Percentiles rank a stretch among this genome's conserved stretches.
phyloP scores from a whole-genome alignment of 2,113 vertebrate genomes.

The Himantopus leucocephalus region DNA sequence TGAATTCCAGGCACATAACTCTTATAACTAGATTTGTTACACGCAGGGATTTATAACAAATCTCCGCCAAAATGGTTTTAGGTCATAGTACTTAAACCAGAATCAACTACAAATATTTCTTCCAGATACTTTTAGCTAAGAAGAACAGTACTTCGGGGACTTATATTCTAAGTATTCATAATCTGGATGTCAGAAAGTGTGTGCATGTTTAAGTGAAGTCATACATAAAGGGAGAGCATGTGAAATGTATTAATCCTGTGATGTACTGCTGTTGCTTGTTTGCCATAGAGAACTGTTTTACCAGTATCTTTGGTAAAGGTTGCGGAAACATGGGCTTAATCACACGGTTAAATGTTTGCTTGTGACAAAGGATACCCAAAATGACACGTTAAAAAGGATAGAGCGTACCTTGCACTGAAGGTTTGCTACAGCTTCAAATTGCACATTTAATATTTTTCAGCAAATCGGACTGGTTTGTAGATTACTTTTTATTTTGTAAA shows the following conservation, averaged over 20 bases:
- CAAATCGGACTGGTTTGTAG: not conserved
- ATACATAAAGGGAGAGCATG: not conserved
- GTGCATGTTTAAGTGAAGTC: not conserved
- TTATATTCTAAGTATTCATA: not conserved
- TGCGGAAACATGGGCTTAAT: not conserved
- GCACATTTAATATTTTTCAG: not conserved
- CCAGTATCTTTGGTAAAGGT: conserved; percentile 14
- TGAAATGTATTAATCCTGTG: not conserved
- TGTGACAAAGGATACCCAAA: not conserved
- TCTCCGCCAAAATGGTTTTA: not conserved
- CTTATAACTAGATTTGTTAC: not conserved
- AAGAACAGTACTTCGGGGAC: not conserved
- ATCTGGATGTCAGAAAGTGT: not conserved
- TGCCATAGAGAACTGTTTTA: not conserved
- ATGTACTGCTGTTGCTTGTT: not conserved
- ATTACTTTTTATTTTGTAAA: not conserved
- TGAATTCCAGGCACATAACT: not conserved
- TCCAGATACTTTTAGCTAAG: not conserved
- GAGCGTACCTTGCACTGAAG: not conserved
- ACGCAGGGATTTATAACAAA: not conserved
- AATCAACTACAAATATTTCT: not conserved
- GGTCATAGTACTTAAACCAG: not conserved
- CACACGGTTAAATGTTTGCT: conserved; percentile 11
- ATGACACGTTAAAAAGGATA: not conserved
- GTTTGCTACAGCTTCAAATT: not conserved